Base-by-base conservation (phyloP, 2,888 invertebrate species). In the Spodoptera picta region DNA sequence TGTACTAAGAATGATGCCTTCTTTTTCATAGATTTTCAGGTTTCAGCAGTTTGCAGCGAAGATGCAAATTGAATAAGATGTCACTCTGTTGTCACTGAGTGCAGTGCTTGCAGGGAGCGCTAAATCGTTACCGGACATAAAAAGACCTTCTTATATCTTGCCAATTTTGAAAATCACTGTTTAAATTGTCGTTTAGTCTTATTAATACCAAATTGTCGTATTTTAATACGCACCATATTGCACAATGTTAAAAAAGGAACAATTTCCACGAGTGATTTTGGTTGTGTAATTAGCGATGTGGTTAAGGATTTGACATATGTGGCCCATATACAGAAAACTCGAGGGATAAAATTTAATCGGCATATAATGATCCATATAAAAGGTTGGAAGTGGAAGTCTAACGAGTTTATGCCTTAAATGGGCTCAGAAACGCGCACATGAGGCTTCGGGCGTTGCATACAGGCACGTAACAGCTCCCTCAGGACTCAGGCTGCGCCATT, bases 401-500 rank as follows among this genome's bases (percentile, higher is more conserved):
- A 68, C 68, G 65, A 66, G 65, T 68, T 68, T 75, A 73, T 73
- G 58, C 60, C 66, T 72, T 70, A 77, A 75, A 67, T 62, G 66
- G 60, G 42, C 24, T 14, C 41, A 65, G 67, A 69, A 64, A 51
- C 57, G 57, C 60, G 58, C 60, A 59, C 49, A 60, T 61, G 62
- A 67, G 76, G 79, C 80, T 81, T 73, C 77, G 73, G 73, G 81
- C 81, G 73, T 65, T 79, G 83, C 85, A 85, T 85, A 83, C 84
- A 76, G 77, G 80, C 89, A 89, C 90, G 90, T 90, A 87, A 87
- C 85, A 82, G 79, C 83, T 86, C 90, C 90, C 84, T 43, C 56
- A 80, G 83, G 90, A 82, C 77, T 61, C 70, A 72, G 77, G 79
- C 83, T 83, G 84, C 79, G 83, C 82, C 86, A 81, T 85, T 82